Base-by-base conservation (phyloP, 2,797 vertebrate species). In the Setipinna tenuifilis region DNA sequence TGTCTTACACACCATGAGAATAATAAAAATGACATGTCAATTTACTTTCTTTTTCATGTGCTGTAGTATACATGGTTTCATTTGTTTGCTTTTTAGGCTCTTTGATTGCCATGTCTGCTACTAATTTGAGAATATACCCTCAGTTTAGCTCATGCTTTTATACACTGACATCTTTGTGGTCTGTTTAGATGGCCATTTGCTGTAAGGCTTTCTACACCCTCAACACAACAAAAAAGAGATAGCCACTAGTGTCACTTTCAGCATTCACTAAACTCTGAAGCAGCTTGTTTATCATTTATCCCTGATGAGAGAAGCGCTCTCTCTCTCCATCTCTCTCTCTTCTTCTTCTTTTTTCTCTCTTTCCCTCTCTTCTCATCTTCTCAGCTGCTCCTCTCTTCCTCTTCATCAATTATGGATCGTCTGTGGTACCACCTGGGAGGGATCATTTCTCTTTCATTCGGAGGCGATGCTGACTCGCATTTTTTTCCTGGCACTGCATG, bases 361-460 rank as follows among this genome's bases (percentile, higher is more conserved):
- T 84, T 62, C 41, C 90, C 89, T 87, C 68, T 41, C 31, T 6
- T 78, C 35, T 75, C 68, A 7, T 41, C 68, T 75, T 10, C 68
- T 85, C 89, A 83, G n/a, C 54, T 87, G 88, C 87, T 87, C 89
- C 3, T 86, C 82, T 78, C 88, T 50, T 83, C 68, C 46, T 91
- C 89, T 87, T 93, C 92, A 93, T 95, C 92, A 90, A 95, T 95
- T 94, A 95, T 94, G 90, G 91, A 94, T 94, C 92, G 94, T 92
- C 92, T 91, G 88, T 41, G 86, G 90, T 91, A 90, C 91, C 92
- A 92, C 94, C 93, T 91, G 91, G 88, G 88, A 31, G 25, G 90
- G 91, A 95, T 94, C 90, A 94, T 95, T 95, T 93, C 92, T 88
- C 89, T 91, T 90, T 93, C 92, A 94, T 94, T 95, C 93, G 89